Base-by-base conservation (phyloP, 2,797 vertebrate species). In the Liasis olivaceus region DNA sequence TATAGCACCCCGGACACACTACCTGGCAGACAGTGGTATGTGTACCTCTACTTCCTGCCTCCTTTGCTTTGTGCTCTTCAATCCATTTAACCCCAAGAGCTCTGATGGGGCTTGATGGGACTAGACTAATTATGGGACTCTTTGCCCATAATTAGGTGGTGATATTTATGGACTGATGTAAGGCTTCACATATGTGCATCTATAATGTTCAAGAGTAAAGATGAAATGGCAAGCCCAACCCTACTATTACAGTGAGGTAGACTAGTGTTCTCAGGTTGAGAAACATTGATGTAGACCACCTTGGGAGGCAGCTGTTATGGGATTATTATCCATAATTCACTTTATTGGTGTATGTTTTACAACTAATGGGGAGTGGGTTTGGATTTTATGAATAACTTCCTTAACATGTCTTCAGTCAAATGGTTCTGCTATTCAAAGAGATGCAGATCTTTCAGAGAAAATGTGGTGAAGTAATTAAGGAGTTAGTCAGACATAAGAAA, bases 1-100 rank as follows among this genome's bases (percentile, higher is more conserved):
- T 97, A 95, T 98, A 99, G 99, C 99, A 97, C 98, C 98, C 86
- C 98, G 98, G 89, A 98, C 97, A 0, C 97, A 98, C 94, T 98
- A 98, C 97, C 98, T 98, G 94, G 97, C 98, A 0, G 99, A 99
- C 97, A 99, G 98, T 0, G 98, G 99, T 99, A 98, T 97, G 99
- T 98, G 90, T 64, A 62, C 0, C 8, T 85, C 69, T 66, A 69
- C 3, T 4, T 86, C 72, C 1, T 5, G 14, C 56, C 89, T 88
- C 28, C 90, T 4, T 5, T 0, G 0, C n/a, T 92, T 4, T 7
- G 15, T 90, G 3, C 5, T 60, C 3, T 81, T 31, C n/a, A 31
- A 4, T 0, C 0, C 51, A 77, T 24, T 87, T 47, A 56, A 36
- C 24, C 26, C 47, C 58, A 31, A n/a, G 7, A 26, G 24, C 14